phyloP scores from a whole-genome alignment of 1,140 invertebrate species.

The Aphidius gifuensis region DNA sequence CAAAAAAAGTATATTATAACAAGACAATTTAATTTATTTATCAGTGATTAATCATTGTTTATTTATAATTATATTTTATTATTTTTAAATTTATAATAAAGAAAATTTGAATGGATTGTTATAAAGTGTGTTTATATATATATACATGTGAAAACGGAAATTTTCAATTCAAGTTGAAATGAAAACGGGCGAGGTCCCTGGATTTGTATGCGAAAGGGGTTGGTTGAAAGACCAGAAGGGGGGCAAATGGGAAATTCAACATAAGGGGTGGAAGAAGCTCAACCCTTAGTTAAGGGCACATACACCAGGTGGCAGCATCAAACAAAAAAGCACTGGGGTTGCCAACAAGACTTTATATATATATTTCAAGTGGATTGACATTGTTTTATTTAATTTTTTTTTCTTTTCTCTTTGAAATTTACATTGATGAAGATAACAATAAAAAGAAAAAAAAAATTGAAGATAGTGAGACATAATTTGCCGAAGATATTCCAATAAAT shows the following conservation, averaged over 20 bases:
- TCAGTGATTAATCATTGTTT: too few relatives aligned
- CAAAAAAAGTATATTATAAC: too few relatives aligned
- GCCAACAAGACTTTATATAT: too few relatives aligned
- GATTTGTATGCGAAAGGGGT: slow-evolving; percentile 10
- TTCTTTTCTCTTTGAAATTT: not conserved
- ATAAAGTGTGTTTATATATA: too few relatives aligned
- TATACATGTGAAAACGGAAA: too few relatives aligned
- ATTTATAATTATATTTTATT: too few relatives aligned
- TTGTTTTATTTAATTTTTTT: slow-evolving; percentile 11
- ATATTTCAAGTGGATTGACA: slow-evolving; percentile 5
- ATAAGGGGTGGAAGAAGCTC: slow-evolving; percentile 21
- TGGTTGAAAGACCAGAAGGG: not conserved
- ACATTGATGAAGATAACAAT: not conserved
- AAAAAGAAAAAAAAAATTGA: slow-evolving; percentile 10
- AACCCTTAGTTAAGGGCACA: slow-evolving; percentile 35
- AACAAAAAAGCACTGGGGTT: not conserved
- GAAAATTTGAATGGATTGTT: too few relatives aligned
- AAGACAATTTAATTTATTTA: too few relatives aligned
- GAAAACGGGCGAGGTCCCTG: slow-evolving; percentile 13
- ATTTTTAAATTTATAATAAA: too few relatives aligned
- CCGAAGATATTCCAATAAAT: not conserved
- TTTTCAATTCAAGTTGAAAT: too few relatives aligned
- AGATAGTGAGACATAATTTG: not conserved
- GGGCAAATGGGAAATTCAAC: not conserved
- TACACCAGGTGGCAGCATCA: slow-evolving; percentile 32